Conservation (phyloP, 2,113 vertebrate genomes). For the Lamprotornis superbus region DNA sequence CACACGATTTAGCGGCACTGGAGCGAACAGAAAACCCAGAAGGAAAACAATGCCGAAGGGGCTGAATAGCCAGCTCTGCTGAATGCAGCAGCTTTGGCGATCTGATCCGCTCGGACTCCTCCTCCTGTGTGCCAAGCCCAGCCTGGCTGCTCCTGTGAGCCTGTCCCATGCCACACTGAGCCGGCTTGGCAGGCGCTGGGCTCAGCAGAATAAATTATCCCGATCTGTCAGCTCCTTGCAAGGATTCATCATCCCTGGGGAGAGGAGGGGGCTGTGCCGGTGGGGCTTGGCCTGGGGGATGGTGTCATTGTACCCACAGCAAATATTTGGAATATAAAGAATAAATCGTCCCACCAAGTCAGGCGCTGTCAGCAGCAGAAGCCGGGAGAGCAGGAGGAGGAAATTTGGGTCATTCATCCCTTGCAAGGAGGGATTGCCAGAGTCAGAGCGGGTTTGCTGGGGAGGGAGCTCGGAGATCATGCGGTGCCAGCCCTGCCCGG, state of each 20-base stretch:
- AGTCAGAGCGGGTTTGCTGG: not conserved
- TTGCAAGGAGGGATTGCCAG: not conserved
- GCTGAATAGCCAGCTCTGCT: not conserved
- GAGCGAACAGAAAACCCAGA: not conserved
- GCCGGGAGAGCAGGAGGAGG: not conserved
- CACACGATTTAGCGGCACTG: not conserved
- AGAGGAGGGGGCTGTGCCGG: not conserved
- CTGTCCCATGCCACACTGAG: conserved; percentile 43
- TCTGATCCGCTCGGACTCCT: not conserved
- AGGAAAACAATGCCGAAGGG: not conserved
- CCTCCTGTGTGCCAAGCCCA: not conserved
- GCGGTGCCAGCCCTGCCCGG: not conserved
- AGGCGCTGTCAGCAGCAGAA: not conserved
- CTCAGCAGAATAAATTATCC: conserved; percentile 54
- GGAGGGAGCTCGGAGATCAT: not conserved
- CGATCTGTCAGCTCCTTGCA: not conserved
- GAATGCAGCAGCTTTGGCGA: not conserved
- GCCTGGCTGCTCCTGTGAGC: not conserved
- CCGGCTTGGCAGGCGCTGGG: conserved; percentile 52
- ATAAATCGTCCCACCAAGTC: not conserved
- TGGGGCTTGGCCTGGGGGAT: not conserved
- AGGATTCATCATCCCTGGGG: not conserved
- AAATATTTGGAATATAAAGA: conserved; percentile 3
- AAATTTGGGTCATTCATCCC: not conserved
- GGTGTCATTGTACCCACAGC: not conserved